Evolutionary conservation across 2,797 vertebrate species (phyloP), one percentile per base, ranked within the genome.

Genomic region (Micromesistius poutassou): DNA sequence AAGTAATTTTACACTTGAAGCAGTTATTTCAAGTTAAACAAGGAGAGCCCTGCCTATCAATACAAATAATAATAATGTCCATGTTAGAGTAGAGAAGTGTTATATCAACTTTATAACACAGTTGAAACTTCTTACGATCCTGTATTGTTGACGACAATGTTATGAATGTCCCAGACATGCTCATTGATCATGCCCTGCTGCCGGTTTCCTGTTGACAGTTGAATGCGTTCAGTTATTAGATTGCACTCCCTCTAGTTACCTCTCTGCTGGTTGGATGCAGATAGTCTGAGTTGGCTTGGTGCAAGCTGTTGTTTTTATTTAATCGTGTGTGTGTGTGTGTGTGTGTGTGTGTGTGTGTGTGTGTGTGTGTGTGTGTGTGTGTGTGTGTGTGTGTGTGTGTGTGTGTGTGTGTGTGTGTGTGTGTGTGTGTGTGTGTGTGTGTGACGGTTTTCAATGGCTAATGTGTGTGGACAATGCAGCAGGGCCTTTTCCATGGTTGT

Each of bases 401-500:
- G 50, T 55, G 50, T 55, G 50, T 55, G 50, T 55, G 50, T 55
- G 55, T 66, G 55, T 66, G 55, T 66, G 55, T 66, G 55, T 66
- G 55, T 66, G n/a, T 55, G 50, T n/a, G 19, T 55, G 50, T 55
- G 50, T n/a, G 50, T n/a, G 50, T n/a, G 50, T 62, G 50, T n/a
- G 22, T 62, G 55, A 5, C 33, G 33, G 33, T 33, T 33, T 33
- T 33, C 33, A 33, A 33, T 33, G 33, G 33, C 33, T 33, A 33
- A 33, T 33, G 33, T 33, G 33, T 62, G 50, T 62, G 55, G 46
- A 14, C 46, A 50, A 4, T 38, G 36, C 40, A 42, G 12, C 40
- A 42, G 40, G 12, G 12, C 46, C 46, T 62, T 62, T n/a, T n/a
- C 22, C 22, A 62, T n/a, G 22, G 55, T 62, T 62, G 55, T 62